A percentile compares a stretch with the other conserved stretches of the same genome.
These are phyloP conservation scores for Cebus imitator DNA, from an alignment of 2,113 vertebrate species.

Conservation along the genomic window DNA sequence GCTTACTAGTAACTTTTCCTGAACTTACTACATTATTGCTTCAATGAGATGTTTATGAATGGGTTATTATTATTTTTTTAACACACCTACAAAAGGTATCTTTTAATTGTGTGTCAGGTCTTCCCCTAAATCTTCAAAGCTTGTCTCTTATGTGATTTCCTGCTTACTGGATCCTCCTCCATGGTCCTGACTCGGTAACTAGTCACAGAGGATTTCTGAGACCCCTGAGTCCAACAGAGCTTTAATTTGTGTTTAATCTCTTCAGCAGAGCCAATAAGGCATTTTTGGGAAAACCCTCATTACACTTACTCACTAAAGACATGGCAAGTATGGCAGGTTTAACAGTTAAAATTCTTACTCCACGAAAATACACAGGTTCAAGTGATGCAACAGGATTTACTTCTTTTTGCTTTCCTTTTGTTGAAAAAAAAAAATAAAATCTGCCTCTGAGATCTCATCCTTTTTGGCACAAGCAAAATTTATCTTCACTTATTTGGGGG, in stretches of 20 bases:
- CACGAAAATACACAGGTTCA: not conserved
- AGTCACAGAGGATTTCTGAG: not conserved
- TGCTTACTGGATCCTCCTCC: not conserved
- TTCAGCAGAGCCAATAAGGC: not conserved
- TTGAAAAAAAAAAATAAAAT: not conserved
- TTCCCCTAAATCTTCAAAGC: not conserved
- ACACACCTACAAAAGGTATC: not conserved
- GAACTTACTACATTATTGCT: not conserved
- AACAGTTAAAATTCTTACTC: not conserved
- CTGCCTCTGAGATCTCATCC: not conserved
- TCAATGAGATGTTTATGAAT: not conserved
- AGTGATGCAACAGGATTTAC: not conserved
- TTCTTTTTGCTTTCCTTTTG: not conserved
- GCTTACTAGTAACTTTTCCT: not conserved
- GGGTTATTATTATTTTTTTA: too few relatives aligned
- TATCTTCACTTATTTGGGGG: not conserved
- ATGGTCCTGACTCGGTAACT: not conserved
- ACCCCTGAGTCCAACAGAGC: not conserved
- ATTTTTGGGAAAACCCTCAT: not conserved
- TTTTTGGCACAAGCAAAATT: not conserved
- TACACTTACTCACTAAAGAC: not conserved
- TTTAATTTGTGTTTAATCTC: not conserved
- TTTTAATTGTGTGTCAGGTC: not conserved
- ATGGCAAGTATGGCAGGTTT: fast-evolving
- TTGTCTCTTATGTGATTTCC: not conserved